These are phyloP conservation scores for Arion vulgaris DNA, from an alignment of 1,140 invertebrate species.

Conservation along the genomic window DNA sequence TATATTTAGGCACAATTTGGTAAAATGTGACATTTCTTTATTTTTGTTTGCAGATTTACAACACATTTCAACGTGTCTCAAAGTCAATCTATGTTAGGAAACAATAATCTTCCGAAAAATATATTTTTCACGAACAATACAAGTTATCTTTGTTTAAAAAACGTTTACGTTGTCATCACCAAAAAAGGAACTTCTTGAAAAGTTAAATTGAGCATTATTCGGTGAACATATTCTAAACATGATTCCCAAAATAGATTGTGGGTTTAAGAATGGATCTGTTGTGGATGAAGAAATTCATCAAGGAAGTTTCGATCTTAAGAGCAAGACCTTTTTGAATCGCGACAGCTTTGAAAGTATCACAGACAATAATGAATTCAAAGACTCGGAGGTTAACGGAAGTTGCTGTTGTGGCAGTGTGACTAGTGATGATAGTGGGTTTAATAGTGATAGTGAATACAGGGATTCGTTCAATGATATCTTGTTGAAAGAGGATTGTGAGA, in stretches of 20 bases:
- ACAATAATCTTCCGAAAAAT: too few relatives aligned
- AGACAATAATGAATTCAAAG: not conserved
- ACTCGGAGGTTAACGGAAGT: not conserved
- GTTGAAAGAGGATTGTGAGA: not conserved
- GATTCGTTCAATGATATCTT: not conserved
- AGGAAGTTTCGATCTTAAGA: not conserved
- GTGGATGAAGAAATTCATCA: not conserved
- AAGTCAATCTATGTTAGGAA: too few relatives aligned
- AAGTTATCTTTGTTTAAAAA: too few relatives aligned
- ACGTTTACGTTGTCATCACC: too few relatives aligned
- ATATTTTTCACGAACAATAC: too few relatives aligned
- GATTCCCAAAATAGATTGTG: not conserved
- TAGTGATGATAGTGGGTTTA: conserved; percentile 24
- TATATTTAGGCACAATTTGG: too few relatives aligned
- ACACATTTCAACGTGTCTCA: too few relatives aligned
- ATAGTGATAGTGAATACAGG: conserved; percentile 8
- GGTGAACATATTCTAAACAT: too few relatives aligned
- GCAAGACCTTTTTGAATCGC: not conserved
- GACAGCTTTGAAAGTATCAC: not conserved
- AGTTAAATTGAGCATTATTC: too few relatives aligned
- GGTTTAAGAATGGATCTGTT: not conserved
- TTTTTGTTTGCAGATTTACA: too few relatives aligned
- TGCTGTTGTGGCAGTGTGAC: not conserved
- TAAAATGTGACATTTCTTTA: too few relatives aligned
- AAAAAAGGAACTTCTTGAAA: too few relatives aligned